Conservation (phyloP, 2,113 vertebrate genomes). For the Oplegnathus fasciatus region DNA sequence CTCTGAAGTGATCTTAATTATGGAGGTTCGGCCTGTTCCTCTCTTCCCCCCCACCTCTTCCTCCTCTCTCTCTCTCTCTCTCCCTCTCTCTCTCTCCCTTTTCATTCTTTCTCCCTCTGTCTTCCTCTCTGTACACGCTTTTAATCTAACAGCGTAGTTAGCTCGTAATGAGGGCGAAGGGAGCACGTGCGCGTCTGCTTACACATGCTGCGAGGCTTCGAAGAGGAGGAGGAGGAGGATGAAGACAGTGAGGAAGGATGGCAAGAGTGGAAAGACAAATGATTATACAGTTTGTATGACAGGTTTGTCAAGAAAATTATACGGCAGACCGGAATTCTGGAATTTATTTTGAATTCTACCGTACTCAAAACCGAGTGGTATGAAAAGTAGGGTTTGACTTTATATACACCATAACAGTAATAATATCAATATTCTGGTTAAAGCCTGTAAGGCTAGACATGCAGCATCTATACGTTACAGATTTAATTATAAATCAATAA, state of each 20-base stretch:
- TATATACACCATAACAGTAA: background rate
- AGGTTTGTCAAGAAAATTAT: slow-evolving; percentile 60
- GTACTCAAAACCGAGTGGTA: slow-evolving; percentile 12
- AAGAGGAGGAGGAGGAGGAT: slow-evolving; percentile 59
- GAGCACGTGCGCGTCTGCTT: slow-evolving; percentile 78
- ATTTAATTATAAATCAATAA: background rate
- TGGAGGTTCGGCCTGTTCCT: slow-evolving; percentile 82
- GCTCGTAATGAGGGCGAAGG: slow-evolving; percentile 84
- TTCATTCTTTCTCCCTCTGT: slow-evolving; percentile 40
- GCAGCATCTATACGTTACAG: background rate
- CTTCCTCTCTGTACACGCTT: slow-evolving; percentile 81
- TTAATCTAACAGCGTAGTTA: slow-evolving; percentile 87
- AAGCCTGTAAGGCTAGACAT: background rate
- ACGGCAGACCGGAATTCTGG: slow-evolving; percentile 3
- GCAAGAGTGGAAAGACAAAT: slow-evolving; percentile 45
- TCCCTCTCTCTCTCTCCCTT: slow-evolving; percentile 22
- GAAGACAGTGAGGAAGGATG: slow-evolving; percentile 63
- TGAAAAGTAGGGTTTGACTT: slow-evolving; percentile 12
- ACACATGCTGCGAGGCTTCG: slow-evolving; percentile 81
- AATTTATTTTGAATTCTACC: slow-evolving; percentile 32
- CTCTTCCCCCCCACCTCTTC: slow-evolving; percentile 38
- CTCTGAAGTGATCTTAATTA: slow-evolving; percentile 90
- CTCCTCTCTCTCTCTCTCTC: slow-evolving; percentile 25
- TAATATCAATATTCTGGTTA: slow-evolving; percentile 18
- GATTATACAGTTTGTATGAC: slow-evolving; percentile 56